Percentiles rank a stretch among this genome's conserved stretches.
Evolutionary conservation across 1,140 invertebrate genomes (phyloP).

Genomic region (Phenacoccus solenopsis): DNA sequence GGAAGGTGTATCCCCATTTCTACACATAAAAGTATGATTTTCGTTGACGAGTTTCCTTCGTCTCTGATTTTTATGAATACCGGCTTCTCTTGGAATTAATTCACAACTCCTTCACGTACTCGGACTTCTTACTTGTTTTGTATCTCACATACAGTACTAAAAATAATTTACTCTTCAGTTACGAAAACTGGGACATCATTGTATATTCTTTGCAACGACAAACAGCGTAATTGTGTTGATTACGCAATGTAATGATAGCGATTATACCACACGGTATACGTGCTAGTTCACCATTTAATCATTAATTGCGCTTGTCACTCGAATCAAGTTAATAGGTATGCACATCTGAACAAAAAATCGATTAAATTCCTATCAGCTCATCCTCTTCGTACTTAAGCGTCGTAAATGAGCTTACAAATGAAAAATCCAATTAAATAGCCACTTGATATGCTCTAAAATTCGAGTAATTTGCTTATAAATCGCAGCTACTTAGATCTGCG

Average conservation of each 20-base stretch:
- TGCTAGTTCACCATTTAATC: background rate
- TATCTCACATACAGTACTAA: too few relatives aligned
- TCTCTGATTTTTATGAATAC: too few relatives aligned
- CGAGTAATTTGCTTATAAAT: background rate
- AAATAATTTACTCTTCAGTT: too few relatives aligned
- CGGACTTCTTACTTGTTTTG: too few relatives aligned
- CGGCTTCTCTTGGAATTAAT: too few relatives aligned
- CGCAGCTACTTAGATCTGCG: background rate
- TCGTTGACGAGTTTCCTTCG: too few relatives aligned
- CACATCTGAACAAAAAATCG: background rate
- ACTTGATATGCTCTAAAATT: background rate
- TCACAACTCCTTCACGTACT: too few relatives aligned
- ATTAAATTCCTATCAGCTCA: background rate
- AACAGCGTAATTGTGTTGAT: background rate
- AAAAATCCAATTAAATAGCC: background rate
- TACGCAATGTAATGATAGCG: conserved; percentile 1
- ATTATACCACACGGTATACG: background rate
- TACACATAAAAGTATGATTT: too few relatives aligned
- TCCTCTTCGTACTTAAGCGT: too few relatives aligned
- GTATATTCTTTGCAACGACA: background rate
- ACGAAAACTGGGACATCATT: background rate
- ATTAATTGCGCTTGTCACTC: background rate
- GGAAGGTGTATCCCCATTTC: too few relatives aligned
- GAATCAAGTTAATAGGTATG: background rate
- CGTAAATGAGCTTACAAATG: too few relatives aligned